Conservation (phyloP, 2,888 invertebrate genomes). For the Drepanosiphum platanoidis region DNA sequence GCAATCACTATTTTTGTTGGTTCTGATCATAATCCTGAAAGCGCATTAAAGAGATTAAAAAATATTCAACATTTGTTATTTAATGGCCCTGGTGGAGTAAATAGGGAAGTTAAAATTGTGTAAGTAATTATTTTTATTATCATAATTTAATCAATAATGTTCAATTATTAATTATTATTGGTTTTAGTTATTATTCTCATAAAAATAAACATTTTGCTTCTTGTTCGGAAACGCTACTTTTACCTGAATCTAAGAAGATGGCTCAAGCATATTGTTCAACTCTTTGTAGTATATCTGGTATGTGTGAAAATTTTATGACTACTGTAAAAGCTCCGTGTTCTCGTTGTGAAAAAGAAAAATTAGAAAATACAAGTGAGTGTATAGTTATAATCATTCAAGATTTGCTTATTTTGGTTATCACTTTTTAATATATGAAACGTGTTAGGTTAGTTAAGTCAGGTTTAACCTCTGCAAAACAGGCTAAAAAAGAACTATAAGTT, state of each 20-base stretch:
- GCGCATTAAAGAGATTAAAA: slow-evolving; percentile 28
- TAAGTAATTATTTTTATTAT: slow-evolving; percentile 1
- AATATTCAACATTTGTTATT: slow-evolving; percentile 17
- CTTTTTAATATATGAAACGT: no score
- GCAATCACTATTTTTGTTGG: slow-evolving; percentile 26
- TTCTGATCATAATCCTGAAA: background rate
- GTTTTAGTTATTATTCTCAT: no score
- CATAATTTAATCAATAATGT: background rate
- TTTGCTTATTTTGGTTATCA: no score
- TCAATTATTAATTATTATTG: no score
- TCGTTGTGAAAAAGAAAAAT: background rate
- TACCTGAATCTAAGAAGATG: slow-evolving; percentile 31
- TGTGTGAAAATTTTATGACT: slow-evolving; percentile 49
- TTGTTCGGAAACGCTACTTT: background rate
- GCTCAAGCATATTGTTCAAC: slow-evolving; percentile 33
- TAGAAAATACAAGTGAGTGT: background rate
- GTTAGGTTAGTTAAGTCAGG: no score
- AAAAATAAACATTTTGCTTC: no score
- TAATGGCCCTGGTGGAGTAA: slow-evolving; percentile 32
- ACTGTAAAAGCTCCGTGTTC: slow-evolving; percentile 5
- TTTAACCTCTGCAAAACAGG: no score
- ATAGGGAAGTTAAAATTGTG: background rate
- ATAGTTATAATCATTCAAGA: background rate
- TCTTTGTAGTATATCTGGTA: slow-evolving; percentile 46
- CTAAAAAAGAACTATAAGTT: no score